Evolutionary conservation across 2,797 vertebrate genomes (phyloP), one percentile per base, ranked within the genome.

Genomic region (Spinibarbus caldwelli): DNA sequence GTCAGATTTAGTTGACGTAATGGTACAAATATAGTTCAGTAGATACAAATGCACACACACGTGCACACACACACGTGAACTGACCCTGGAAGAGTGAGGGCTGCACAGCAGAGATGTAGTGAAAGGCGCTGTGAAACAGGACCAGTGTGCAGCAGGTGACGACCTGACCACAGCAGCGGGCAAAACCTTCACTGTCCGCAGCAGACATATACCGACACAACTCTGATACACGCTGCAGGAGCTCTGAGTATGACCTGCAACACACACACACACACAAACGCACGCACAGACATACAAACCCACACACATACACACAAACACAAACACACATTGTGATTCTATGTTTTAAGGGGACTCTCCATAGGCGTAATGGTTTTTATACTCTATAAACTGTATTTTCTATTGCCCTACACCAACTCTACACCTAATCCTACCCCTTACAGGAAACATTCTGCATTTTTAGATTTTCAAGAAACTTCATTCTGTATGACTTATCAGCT

Each of bases 51-150:
- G 34, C 57, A 59, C 80, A 64, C 80, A 54, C 12, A 73, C 49
- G 70, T 57, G 29, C 43, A 70, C 72, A 29, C 67, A 36, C 71
- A n/a, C n/a, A n/a, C n/a, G 17, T 38, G 57, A 3, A 94, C 96
- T 82, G 64, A 97, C 97, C 96, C 94, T 96, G 96, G 88, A 99
- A 99, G 52, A 99, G 96, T 0, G 97, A 96, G 0, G 98, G 97
- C 89, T 99, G 98, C 47, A 99, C 96, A 54, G 95, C 94, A 79
- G 95, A 97, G 84, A 99, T 95, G 47, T 99, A 99, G 77, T 98
- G 96, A 92, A 96, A 98, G 4, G 97, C 97, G n/a, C 97, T 97
- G 91, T 97, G 97, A 92, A 99, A 99, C 89, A 99, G 97, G 78
- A 98, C 96, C 26, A 99, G 90, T 26, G 96, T 94, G 0, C 97